These are phyloP conservation scores for Caenorhabditis sp. DNA, from an alignment of 2,888 invertebrate species.

Conservation along the genomic window DNA sequence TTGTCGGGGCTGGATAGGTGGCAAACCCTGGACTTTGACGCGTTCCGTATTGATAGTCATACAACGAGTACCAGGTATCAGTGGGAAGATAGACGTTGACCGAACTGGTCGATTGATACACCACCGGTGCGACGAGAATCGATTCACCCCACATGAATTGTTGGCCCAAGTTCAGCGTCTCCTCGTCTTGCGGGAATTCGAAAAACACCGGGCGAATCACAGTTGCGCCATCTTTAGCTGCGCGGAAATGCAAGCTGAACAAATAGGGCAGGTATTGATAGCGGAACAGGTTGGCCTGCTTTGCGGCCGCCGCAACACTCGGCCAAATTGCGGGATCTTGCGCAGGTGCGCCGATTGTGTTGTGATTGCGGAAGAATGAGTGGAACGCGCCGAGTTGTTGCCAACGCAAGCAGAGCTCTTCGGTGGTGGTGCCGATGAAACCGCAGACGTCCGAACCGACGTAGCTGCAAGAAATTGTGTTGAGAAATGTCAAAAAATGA, in stretches of 20 bases:
- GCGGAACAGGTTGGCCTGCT: slow-evolving; percentile 64
- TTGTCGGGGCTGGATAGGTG: slow-evolving; percentile 57
- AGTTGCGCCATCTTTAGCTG: slow-evolving; percentile 54
- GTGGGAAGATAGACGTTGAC: slow-evolving; percentile 71
- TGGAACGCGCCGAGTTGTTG: slow-evolving; percentile 69
- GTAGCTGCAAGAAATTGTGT: slow-evolving; percentile 39
- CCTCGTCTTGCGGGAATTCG: slow-evolving; percentile 53
- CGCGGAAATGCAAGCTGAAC: slow-evolving; percentile 59
- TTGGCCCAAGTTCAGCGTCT: slow-evolving; percentile 52
- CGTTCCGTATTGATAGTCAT: slow-evolving; percentile 49
- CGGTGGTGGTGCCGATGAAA: slow-evolving; percentile 72
- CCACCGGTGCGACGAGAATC: slow-evolving; percentile 53
- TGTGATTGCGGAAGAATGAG: slow-evolving; percentile 69
- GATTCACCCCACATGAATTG: slow-evolving; percentile 68
- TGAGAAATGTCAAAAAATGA: no score
- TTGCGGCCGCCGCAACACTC: slow-evolving; percentile 62
- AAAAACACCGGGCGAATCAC: slow-evolving; percentile 67
- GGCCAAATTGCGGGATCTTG: slow-evolving; percentile 70
- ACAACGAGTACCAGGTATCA: slow-evolving; percentile 70
- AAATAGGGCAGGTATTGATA: slow-evolving; percentile 67
- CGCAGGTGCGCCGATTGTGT: slow-evolving; percentile 46
- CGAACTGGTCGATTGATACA: slow-evolving; percentile 41
- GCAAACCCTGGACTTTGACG: slow-evolving; percentile 32
- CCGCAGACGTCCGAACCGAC: slow-evolving; percentile 74
- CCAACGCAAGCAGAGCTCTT: slow-evolving; percentile 78